Percentiles rank a stretch among this genome's conserved stretches.
Evolutionary conservation across 1,140 invertebrate genomes (phyloP).

Genomic region (Diorhabda elongata): DNA sequence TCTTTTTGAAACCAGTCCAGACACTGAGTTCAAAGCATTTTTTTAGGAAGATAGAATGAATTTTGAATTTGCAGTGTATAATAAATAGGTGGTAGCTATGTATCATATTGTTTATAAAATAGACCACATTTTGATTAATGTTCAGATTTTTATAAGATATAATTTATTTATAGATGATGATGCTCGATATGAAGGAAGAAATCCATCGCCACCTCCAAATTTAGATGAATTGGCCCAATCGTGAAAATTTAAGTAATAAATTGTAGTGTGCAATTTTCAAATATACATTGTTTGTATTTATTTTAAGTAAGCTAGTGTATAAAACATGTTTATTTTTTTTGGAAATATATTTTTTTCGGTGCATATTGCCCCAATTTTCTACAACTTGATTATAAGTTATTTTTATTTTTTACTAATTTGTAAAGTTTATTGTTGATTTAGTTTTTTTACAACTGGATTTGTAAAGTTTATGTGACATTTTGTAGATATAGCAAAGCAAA

Average conservation of each 20-base stretch:
- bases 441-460: constrained; percentile 23
- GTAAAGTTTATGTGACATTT: constrained; percentile 24
- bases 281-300: constrained; percentile 25
- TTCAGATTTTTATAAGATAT: too few species aligned
- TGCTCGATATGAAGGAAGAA: constrained; percentile 44
- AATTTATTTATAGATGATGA: constrained; percentile 43
- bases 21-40: too few species aligned
- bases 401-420: constrained; percentile 26
- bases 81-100: too few species aligned
- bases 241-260: constrained; percentile 25
- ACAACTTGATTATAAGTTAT: constrained; percentile 20
- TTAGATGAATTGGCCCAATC: constrained; percentile 27
- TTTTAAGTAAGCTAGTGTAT: constrained; percentile 27
- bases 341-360: constrained; percentile 39
- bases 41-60: too few species aligned
- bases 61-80: too few species aligned
- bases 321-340: constrained; percentile 31
- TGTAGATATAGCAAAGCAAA: constrained; percentile 30
- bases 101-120: too few species aligned
- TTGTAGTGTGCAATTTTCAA: constrained; percentile 30
- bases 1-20: too few species aligned
- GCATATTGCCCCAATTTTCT: constrained; percentile 19
- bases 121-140: too few species aligned
- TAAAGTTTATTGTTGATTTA: constrained; percentile 21
- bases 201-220: constrained; percentile 46